phyloP scores from a whole-genome alignment of 2,888 invertebrate species.

The Acrocera orbiculus region DNA sequence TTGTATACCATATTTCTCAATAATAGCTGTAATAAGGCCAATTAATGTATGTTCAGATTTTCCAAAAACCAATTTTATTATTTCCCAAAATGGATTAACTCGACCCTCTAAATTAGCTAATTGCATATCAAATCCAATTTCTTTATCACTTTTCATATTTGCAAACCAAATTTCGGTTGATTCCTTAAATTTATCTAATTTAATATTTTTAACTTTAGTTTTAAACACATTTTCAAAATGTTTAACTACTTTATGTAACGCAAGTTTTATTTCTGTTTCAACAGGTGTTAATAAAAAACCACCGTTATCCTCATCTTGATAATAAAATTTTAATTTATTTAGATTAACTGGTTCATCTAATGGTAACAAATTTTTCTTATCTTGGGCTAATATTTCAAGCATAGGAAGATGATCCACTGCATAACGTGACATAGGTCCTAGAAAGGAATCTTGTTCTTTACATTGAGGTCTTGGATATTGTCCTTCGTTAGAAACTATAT shows the following conservation, averaged over 20 bases:
- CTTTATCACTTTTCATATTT: conserved; percentile 46
- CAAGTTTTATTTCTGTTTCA: conserved; percentile 49
- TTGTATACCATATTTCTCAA: conserved; percentile 43
- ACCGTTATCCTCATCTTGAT: conserved; percentile 63
- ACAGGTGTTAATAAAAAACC: conserved; percentile 53
- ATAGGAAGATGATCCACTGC: conserved; percentile 69
- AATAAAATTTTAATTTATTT: conserved; percentile 51
- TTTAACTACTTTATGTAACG: conserved; percentile 41
- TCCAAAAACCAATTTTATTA: conserved; percentile 55
- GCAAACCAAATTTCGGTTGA: conserved; percentile 54
- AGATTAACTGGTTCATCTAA: conserved; percentile 52
- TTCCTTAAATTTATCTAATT: conserved; percentile 42
- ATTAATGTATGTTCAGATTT: conserved; percentile 70
- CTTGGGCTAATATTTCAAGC: conserved; percentile 51
- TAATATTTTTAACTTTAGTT: conserved; percentile 40
- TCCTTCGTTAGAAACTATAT: conserved; percentile 60
- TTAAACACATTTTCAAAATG: conserved; percentile 45
- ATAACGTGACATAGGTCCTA: conserved; percentile 77
- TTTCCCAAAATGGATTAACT: conserved; percentile 45
- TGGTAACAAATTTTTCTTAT: conserved; percentile 38
- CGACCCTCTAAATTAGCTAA: conserved; percentile 44
- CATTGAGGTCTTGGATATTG: conserved; percentile 54
- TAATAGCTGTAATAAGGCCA: conserved; percentile 50
- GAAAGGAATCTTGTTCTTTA: conserved; percentile 35
- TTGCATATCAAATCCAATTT: conserved; percentile 45